Conservation (phyloP, 1,140 invertebrate species). For the Philopotamus ludificatus region DNA sequence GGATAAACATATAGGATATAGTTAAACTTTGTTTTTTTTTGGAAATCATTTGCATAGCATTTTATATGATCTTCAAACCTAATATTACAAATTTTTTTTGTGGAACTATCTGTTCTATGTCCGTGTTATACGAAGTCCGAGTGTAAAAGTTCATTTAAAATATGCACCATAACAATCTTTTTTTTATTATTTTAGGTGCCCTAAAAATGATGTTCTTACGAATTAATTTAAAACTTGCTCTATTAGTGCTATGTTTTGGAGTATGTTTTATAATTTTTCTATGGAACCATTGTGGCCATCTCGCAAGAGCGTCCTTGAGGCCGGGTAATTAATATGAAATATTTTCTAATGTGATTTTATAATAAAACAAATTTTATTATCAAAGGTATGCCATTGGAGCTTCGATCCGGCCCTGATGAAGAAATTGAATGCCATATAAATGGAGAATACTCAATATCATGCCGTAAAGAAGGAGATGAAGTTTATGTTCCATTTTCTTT, state of each 20-base stretch:
- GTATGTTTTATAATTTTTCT: slow-evolving; percentile 50
- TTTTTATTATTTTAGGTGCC: slow-evolving; percentile 25
- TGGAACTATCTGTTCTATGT: too few species aligned
- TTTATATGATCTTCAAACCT: too few species aligned
- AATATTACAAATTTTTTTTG: too few species aligned
- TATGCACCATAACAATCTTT: too few species aligned
- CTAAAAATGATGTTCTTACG: slow-evolving; percentile 51
- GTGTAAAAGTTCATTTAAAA: too few species aligned
- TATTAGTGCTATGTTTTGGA: slow-evolving; percentile 47
- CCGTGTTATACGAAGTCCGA: too few species aligned
- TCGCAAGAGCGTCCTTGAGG: slow-evolving; percentile 34
- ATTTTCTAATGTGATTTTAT: neutral
- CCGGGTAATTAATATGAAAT: slow-evolving; percentile 32
- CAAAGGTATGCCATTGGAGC: slow-evolving; percentile 33
- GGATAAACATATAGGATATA: too few species aligned
- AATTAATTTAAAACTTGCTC: slow-evolving; percentile 50
- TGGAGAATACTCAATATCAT: slow-evolving; percentile 81
- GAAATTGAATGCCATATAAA: slow-evolving; percentile 91
- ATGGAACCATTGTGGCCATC: slow-evolving; percentile 50
- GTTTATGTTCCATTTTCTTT: slow-evolving; percentile 92
- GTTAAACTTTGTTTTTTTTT: too few species aligned
- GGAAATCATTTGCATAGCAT: too few species aligned
- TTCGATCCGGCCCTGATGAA: slow-evolving; percentile 49
- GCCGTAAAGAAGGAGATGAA: slow-evolving; percentile 81
- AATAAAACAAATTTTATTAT: neutral